Evolutionary conservation across 2,888 invertebrate species (phyloP), one percentile per base, ranked within the genome.

Genomic region (Dinocampus coccinellae): DNA sequence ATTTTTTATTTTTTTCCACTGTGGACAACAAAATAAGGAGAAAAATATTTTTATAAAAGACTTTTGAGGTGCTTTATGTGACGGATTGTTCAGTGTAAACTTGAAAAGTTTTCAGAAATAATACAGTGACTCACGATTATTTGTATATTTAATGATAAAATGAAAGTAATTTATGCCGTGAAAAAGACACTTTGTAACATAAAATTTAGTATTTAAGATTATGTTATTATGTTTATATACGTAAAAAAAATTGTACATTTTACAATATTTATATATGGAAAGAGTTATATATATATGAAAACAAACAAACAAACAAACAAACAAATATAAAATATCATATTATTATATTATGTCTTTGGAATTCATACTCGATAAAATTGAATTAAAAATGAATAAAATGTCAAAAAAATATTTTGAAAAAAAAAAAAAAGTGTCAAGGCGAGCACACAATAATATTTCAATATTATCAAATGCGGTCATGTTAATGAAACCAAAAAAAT

Each of bases 381-480:
- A 47, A 47, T 47, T 47, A 47, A 9, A 47, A n/a, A 47, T 47
- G 16, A 47, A 16, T 7, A 16, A n/a, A 47, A 16, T 16, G 16
- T n/a, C 16, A n/a, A n/a, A 72, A 70, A 70, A n/a, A n/a, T n/a
- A n/a, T n/a, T n/a, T n/a, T n/a, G n/a, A n/a, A 47, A 47, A 47
- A 47, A 47, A 4, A 2, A 6, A 47, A 47, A 60, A 82, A 82
- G 81, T 81, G 79, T 81, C 82, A 82, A 83, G 81, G 81, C 77
- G 47, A 78, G 73, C 47, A 16, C 47, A 16, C 16, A 16, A 47
- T n/a, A 47, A 47, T 47, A 72, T 74, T 62, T 55, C 10, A 57
- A n/a, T n/a, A n/a, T 68, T 55, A 47, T 39, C 58, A 24, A 36
- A 42, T 10, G 36, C 24, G 7, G 55, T 70, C 34, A 13, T 69